Base-by-base conservation (phyloP, 2,113 vertebrate species). In the Synodontis membranacea region DNA sequence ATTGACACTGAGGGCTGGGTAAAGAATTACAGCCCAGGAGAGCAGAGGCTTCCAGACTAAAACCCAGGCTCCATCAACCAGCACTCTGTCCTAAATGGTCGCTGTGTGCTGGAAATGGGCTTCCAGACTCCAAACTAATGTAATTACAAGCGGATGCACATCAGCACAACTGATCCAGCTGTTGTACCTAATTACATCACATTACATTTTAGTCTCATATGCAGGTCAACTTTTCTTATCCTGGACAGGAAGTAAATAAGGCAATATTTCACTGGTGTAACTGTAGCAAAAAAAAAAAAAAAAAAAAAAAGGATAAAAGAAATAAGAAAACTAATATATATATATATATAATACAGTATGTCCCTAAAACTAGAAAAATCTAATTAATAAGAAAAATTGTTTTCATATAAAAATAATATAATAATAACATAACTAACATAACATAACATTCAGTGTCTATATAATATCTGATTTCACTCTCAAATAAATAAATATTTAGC, bases 71-170 rank as follows among this genome's bases (percentile, higher is more conserved):
- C 83, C 79, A 84, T 86, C 86, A 84, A 60, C 75, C 48, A 80
- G 31, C 78, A 58, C 90, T 80, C 68, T 88, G 5, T 48, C 23
- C 39, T 83, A 87, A 91, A 90, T 89, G 87, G 88, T 86, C 90
- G 62, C 85, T 34, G 66, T 88, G 88, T 83, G 87, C 89, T 92
- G 89, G 91, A 93, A 92, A 92, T 85, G 88, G 87, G 84, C 91
- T 91, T 92, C 92, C 92, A 94, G 94, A 92, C 94, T 92, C 89
- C 89, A 48, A 88, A 90, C 86, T 95, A 93, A 95, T 93, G 88
- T 89, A 89, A 94, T 95, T 94, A 95, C 78, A 80, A 90, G 91
- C 86, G 87, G 91, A 95, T 92, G 92, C 86, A 86, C 90, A 90
- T 86, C 50, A 87, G 79, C 68, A 88, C 83, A 64, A 88, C 90